phyloP scores from a whole-genome alignment of 1,140 invertebrate species.

The Dinothrombium tinctorium region DNA sequence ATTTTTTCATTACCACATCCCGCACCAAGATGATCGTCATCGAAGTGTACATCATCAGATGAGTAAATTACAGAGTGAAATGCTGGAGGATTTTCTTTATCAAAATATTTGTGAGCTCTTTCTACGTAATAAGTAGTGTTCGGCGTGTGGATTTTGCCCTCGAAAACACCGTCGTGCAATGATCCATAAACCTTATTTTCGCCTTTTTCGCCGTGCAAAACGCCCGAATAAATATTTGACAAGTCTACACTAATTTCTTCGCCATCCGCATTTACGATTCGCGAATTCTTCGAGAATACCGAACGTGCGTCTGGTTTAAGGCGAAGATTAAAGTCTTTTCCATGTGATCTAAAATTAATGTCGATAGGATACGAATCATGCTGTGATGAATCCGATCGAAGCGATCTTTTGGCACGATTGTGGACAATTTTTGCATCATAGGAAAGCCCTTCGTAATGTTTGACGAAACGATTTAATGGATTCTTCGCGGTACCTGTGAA shows the following conservation, averaged over 20 bases:
- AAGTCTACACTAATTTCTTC: constrained; percentile 18
- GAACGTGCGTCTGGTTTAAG: constrained; percentile 46
- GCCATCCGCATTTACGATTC: constrained; percentile 30
- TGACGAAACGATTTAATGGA: neutral
- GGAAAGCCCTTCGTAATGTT: neutral
- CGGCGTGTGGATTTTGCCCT: constrained; percentile 67
- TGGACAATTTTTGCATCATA: neutral
- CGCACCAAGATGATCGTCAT: constrained; percentile 45
- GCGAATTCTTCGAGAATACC: constrained; percentile 51
- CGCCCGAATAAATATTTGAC: constrained; percentile 30
- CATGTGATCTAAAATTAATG: constrained; percentile 52
- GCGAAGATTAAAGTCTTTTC: constrained; percentile 48
- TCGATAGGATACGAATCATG: neutral
- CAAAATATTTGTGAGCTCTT: constrained; percentile 49
- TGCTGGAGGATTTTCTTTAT: constrained; percentile 20
- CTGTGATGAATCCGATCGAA: neutral
- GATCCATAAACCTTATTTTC: constrained; percentile 64
- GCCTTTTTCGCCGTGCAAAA: constrained; percentile 42
- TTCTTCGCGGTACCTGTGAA: too few relatives aligned
- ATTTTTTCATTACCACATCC: constrained; percentile 32
- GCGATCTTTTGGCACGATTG: neutral
- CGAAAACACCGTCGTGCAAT: constrained; percentile 75
- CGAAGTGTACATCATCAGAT: constrained; percentile 67
- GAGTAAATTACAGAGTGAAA: constrained; percentile 90
- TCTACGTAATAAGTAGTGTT: constrained; percentile 66